Evolutionary conservation across 2,888 invertebrate species (phyloP).

Genomic region (Terebella lapidaria): DNA sequence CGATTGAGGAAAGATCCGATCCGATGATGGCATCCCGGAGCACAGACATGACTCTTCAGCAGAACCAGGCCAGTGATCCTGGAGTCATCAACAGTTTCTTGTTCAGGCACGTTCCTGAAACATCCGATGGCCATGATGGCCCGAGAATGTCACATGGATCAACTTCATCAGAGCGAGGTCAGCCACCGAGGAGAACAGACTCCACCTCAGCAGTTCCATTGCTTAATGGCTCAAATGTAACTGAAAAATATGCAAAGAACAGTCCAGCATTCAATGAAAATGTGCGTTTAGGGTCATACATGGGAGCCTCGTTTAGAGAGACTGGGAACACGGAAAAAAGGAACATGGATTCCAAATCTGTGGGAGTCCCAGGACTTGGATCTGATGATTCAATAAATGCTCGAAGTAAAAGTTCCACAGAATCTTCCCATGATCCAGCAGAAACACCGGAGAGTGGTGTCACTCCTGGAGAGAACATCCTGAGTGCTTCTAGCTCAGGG

Average conservation of each 20-base stretch:
- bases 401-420: neutral
- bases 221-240: neutral
- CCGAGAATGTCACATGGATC: neutral
- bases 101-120: too few species aligned
- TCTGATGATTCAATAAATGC: too few species aligned
- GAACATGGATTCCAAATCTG: neutral
- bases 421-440: neutral
- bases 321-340: neutral
- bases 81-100: neutral
- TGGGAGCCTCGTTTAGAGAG: neutral
- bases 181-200: neutral
- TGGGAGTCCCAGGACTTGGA: neutral
- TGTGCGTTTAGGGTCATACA: neutral
- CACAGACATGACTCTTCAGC: too few species aligned
- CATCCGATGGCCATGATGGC: neutral
- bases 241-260: neutral
- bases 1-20: conserved; percentile 15
- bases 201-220: neutral
- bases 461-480: neutral
- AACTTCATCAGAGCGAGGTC: neutral
- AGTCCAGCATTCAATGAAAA: neutral
- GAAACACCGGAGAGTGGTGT: neutral
- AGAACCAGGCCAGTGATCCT: neutral
- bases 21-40: neutral
- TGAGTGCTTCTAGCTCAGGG: conserved; percentile 9